phyloP scores from a whole-genome alignment of 2,797 vertebrate species.

The Rhinella marina region DNA sequence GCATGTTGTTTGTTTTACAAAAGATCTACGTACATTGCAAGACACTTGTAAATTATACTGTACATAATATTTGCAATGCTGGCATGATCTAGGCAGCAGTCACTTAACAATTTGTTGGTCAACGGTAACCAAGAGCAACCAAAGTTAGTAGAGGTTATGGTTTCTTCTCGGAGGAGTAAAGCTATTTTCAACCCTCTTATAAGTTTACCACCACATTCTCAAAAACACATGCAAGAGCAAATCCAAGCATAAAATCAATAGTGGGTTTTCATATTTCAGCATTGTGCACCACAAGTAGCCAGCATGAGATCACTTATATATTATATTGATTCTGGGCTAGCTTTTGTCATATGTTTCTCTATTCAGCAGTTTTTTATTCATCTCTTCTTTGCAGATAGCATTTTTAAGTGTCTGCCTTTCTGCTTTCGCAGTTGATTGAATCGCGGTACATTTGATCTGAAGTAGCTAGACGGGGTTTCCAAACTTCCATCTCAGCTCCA shows the following conservation, averaged over 20 bases:
- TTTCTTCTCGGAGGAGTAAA: too few species aligned
- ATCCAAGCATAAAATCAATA: neutral
- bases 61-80: too few species aligned
- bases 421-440: neutral
- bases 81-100: too few species aligned
- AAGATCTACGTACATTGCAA: too few species aligned
- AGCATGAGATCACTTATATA: neutral
- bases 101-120: too few species aligned
- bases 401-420: constrained; percentile 13
- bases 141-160: too few species aligned
- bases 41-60: too few species aligned
- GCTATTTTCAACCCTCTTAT: too few species aligned
- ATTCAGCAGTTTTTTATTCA: neutral
- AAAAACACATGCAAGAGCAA: neutral
- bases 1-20: too few species aligned
- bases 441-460: constrained; percentile 36
- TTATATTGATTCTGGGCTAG: neutral
- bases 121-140: too few species aligned
- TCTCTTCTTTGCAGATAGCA: neutral
- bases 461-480: constrained; percentile 4
- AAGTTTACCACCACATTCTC: neutral
- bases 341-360: constrained; percentile 6
- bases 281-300: neutral
- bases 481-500: constrained; percentile 22
- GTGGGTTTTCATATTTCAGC: neutral